Evolutionary conservation across 2,113 vertebrate genomes (phyloP), one percentile per base, ranked within the genome.

Genomic region (Myiopsitta monachus): DNA sequence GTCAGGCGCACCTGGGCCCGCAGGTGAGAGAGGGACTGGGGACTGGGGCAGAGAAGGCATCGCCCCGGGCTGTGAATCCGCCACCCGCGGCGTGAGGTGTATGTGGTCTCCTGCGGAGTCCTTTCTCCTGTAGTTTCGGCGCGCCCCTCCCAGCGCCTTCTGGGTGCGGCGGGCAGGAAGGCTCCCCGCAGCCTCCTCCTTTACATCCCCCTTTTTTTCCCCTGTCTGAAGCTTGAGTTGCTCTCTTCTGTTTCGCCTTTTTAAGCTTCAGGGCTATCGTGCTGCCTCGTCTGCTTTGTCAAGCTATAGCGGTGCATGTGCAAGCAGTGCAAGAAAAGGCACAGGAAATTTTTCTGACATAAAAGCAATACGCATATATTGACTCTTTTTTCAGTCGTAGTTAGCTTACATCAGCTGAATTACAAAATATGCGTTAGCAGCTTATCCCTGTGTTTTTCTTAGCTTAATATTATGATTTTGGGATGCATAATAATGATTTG

Each of bases 291-390:
- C 4, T 15, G 13, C 12, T 36, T 52, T 46, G 55, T 9, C 4
- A 0, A 26, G 33, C 16, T 61, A 47, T 38, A n/a, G n/a, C 17
- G 3, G 30, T 30, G 22, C 12, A 6, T 10, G 13, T 1, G 3
- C 10, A 36, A 24, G n/a, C 41, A 11, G 15, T 28, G 14, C 14
- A 30, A 49, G 22, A n/a, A 44, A n/a, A 63, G 23, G 4, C 14
- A 16, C 1, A 1, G 27, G 5, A 72, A 27, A 11, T 6, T 14
- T 54, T 64, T 47, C 3, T 91, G 47, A 16, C 2, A 1, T 59
- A 39, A 67, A 68, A 22, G 1, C 4, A 3, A 2, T 21, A 14
- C 2, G 2, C 1, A 1, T 13, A 1, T 23, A 2, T 18, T 36
- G 11, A 4, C 19, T 27, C 26, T 13, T 27, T 62, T 49, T 54